These are phyloP conservation scores for Dallia pectoralis DNA, from an alignment of 2,797 vertebrate genomes.

Conservation along the genomic window DNA sequence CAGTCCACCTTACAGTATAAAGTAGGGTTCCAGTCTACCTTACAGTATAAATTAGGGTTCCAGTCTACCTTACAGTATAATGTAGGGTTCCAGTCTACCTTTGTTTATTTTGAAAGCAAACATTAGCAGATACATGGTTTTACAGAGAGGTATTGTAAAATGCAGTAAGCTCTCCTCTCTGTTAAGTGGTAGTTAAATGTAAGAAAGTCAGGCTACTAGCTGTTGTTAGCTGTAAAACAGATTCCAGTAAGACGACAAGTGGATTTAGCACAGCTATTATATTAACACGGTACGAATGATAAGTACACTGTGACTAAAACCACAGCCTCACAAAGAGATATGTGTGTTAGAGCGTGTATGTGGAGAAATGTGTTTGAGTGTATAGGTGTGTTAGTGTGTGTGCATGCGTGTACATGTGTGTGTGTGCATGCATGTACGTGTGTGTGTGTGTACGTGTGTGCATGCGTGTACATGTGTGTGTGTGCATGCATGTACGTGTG, in stretches of 20 bases:
- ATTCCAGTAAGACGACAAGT: conserved; percentile 26
- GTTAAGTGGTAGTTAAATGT: too few relatives aligned
- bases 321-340: conserved; percentile 18
- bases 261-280: conserved; percentile 44
- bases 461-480: not conserved
- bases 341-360: too few relatives aligned
- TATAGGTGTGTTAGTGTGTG: not conserved
- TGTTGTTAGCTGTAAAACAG: not conserved
- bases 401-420: not conserved
- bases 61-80: too few relatives aligned
- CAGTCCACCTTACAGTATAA: too few relatives aligned
- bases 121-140: conserved; percentile 38
- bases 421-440: too few relatives aligned
- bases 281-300: conserved; percentile 49
- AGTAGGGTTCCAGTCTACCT: too few relatives aligned
- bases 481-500: not conserved
- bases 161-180: not conserved
- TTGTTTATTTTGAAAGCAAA: conserved; percentile 50
- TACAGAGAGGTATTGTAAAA: not conserved
- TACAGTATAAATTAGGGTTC: too few relatives aligned
- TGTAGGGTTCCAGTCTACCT: too few relatives aligned
- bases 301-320: conserved; percentile 48
- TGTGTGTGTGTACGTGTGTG: too few relatives aligned
- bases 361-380: too few relatives aligned
- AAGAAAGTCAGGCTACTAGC: not conserved